Base-by-base conservation (phyloP, 2,113 vertebrate species). In the Seriola quinqueradiata region DNA sequence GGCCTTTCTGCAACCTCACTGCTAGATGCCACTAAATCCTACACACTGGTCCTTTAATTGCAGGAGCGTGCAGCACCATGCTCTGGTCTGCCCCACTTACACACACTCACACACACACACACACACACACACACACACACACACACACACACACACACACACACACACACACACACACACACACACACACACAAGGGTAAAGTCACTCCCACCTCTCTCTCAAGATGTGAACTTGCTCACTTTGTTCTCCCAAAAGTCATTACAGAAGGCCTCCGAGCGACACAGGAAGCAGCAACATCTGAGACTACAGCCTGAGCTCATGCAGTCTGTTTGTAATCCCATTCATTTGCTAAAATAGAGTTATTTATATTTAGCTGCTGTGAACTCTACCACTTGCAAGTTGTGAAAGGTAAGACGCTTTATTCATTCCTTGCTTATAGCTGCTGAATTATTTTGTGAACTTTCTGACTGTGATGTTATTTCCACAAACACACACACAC, bases 371-470 rank as follows among this genome's bases (percentile, higher is more conserved):
- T 34, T 4, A 38, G 5, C 10, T 36, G 63, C 57, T 11, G 44
- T 64, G 57, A 69, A 46, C 21, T 63, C 11, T 1, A 19, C n/a
- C 8, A 21, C 65, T 7, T 64, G 46, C 19, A 54, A 19, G 32
- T 13, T 44, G 36, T 12, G 32, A 52, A 55, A 75, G 77, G 77
- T 80, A 80, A 79, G 77, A 36, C 13, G 2, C 23, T 34, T 48
- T 8, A 54, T 61, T 63, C 17, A 2, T 59, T 44, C 1, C 0
- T 23, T 25, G 19, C 36, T 17, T 8, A 34, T 70, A 52, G 13
- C 54, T 42, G 25, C 48, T 17, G 48, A 66, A 21, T 67, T 66
- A 38, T 57, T 57, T 48, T 70, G 48, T 46, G 11, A n/a, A 28
- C 17, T 63, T 48, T 48, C 12, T 52, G 10, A 55, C 52, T 10